phyloP scores from a whole-genome alignment of 2,888 invertebrate species.

The Augiades crinisus region DNA sequence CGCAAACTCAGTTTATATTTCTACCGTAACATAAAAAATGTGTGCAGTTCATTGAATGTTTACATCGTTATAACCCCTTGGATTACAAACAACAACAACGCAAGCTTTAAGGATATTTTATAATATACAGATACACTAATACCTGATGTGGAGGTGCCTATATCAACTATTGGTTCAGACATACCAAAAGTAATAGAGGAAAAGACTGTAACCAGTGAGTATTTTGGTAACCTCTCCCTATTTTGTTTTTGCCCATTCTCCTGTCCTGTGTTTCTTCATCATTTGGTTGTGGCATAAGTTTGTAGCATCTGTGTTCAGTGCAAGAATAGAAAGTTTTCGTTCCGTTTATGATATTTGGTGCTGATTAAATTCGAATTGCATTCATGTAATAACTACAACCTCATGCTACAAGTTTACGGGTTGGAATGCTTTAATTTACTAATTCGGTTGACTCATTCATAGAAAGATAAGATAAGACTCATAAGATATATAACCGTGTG shows the following conservation, averaged over 20 bases:
- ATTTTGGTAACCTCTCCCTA: slow-evolving; percentile 52
- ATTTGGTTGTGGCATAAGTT: slow-evolving; percentile 45
- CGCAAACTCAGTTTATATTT: slow-evolving; percentile 17
- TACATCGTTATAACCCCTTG: slow-evolving; percentile 8
- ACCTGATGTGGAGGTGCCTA: slow-evolving; percentile 73
- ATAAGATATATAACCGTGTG: slow-evolving; percentile 49
- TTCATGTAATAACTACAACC: slow-evolving; percentile 26
- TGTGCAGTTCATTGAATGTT: slow-evolving; percentile 33
- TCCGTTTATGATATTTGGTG: slow-evolving; percentile 6
- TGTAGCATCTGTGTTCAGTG: slow-evolving; percentile 48
- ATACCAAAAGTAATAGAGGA: slow-evolving; percentile 64
- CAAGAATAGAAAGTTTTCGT: slow-evolving; percentile 51
- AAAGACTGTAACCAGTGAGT: slow-evolving; percentile 74
- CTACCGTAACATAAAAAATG: slow-evolving; percentile 4
- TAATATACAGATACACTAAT: slow-evolving; percentile 73
- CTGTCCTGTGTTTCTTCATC: slow-evolving; percentile 44
- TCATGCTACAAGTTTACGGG: slow-evolving; percentile 43
- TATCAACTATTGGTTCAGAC: slow-evolving; percentile 63
- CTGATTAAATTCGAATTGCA: neutral
- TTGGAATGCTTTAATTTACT: slow-evolving; percentile 47
- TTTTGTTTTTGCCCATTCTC: slow-evolving; percentile 48
- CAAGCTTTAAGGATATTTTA: slow-evolving; percentile 61
- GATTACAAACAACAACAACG: slow-evolving; percentile 30
- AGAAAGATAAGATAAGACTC: slow-evolving; percentile 59
- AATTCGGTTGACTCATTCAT: slow-evolving; percentile 58